Base-by-base conservation (phyloP, 2,113 vertebrate species). In the Bostrychus sinensis region DNA sequence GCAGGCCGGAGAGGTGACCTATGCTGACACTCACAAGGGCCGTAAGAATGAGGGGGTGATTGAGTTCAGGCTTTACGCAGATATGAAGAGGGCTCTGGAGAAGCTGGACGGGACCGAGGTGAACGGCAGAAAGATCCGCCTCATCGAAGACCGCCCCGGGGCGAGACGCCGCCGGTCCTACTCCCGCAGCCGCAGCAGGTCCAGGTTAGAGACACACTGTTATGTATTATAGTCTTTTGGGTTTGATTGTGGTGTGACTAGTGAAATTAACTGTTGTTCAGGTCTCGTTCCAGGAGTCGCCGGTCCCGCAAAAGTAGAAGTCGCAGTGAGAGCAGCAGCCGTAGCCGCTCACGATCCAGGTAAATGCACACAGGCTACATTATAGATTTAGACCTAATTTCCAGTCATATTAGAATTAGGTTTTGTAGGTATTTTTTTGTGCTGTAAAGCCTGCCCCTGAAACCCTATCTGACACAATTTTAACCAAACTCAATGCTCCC, bases 51-150 rank as follows among this genome's bases (percentile, higher is more conserved):
- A 99, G 90, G 96, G 96, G 9, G 94, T 98, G 70, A 98, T 98
- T 66, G 97, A 98, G 91, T 98, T 98, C 91, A 93, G 95, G 82
- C 95, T 96, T 60, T 98, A 98, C 72, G 94, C 96, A 1, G 96
- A 98, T 86, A 98, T 99, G 96, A 98, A 96, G 91, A 91, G 96
- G 83, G 96, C 96, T 46, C 93, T 99, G 89, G 96, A 99, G 90
- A 98, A 98, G 88, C 88, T 99, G 75, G 96, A 98, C 5, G 96
- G 96, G 81, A 96, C 96, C 1, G 95, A 98, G 88, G 95, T 98
- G 72, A 98, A 99, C 55, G 96, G 97, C 76, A 94, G 96, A 56
- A 98, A 96, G 89, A 98, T 98, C 88, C 92, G 95, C 56, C 93
- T 98, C 82, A 95, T 98, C 10, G 96, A 98, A 91, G 96, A 98